Conservation (phyloP, 2,113 vertebrate genomes). For the Orientallactaga bullata region DNA sequence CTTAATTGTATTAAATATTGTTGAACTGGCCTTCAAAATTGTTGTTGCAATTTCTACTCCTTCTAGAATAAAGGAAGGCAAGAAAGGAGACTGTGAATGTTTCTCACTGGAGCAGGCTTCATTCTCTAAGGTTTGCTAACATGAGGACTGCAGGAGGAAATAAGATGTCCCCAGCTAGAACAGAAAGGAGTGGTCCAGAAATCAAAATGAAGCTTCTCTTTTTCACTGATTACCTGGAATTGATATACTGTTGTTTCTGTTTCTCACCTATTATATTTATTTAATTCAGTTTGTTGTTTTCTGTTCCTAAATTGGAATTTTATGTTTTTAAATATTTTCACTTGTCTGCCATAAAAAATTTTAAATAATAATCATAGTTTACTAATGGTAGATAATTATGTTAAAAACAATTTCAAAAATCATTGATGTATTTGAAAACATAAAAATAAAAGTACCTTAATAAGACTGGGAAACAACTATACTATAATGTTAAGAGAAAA, state of each 20-base stretch:
- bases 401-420: not conserved
- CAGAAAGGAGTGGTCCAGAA: not conserved
- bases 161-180: too few species aligned
- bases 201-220: not conserved
- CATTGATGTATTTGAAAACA: not conserved
- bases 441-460: not conserved
- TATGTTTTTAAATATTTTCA: not conserved
- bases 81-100: not conserved
- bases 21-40: not conserved
- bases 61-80: not conserved
- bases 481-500: not conserved
- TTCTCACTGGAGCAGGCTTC: not conserved
- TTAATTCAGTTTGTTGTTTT: not conserved
- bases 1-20: not conserved
- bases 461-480: not conserved
- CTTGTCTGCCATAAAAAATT: conserved; percentile 11
- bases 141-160: not conserved
- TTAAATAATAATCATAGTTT: not conserved
- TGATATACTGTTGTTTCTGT: not conserved
- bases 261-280: not conserved
- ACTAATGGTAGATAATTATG: not conserved
- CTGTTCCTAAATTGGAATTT: not conserved
- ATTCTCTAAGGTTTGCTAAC: not conserved
- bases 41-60: not conserved
- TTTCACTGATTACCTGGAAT: not conserved